Base-by-base conservation (phyloP, 2,113 vertebrate species). In the Cephalopholis sonnerati region DNA sequence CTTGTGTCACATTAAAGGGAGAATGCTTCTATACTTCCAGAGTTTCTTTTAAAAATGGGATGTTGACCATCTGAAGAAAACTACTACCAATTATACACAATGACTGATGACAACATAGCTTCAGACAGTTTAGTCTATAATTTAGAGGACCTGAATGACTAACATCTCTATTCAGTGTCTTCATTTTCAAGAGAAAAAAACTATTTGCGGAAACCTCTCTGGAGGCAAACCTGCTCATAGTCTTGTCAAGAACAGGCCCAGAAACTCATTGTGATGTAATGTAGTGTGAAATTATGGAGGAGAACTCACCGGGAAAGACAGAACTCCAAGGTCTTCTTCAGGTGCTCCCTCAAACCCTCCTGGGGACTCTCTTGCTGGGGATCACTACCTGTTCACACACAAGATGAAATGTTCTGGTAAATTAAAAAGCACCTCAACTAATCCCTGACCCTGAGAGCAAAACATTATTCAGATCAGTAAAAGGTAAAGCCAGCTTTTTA, bases 241-340 rank as follows among this genome's bases (percentile, higher is more conserved):
- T 18, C 29, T 1, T 2, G 25, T 63, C 10, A 39, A 24, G 25
- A 41, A 44, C 3, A 12, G 10, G 0, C 2, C 51, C 51, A n/a
- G 22, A 6, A 1, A 5, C 8, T 59, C 7, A 8, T 4, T 11
- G 32, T 11, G 20, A 54, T 8, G 22, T 27, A 32, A 74, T 3
- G 4, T 48, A 6, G 10, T 15, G 4, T 29, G 1, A 44, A 24
- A 24, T 20, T 8, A 57, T 0, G 2, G 1, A 44, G 5, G 9
- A 1, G 0, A 20, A 78, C 96, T 92, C 94, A 99, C 98, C 98
- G 94, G 82, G 98, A 99, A 48, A 99, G 96, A 92, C 98, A 99
- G 95, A 99, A 99, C 92, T 99, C 98, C 96, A 99, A 95, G 79
- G 98, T 98, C 94, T 98, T 98, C 93, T 99, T 99, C 94, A 99